Conservation (phyloP, 2,888 invertebrate genomes). For the Napeogenes inachia region DNA sequence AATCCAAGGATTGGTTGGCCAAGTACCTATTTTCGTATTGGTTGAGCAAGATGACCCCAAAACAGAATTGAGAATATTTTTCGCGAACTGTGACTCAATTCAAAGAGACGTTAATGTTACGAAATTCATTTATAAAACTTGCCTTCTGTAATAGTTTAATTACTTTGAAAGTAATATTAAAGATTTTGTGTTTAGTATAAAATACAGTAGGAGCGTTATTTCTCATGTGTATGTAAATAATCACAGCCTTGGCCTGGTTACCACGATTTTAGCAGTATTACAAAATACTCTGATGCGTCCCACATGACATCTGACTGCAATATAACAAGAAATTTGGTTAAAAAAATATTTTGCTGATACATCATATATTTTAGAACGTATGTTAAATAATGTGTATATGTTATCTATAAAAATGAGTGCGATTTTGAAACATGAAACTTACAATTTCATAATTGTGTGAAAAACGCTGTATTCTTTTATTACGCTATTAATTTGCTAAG, state of each 20-base stretch:
- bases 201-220: constrained; percentile 50
- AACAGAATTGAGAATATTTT: neutral
- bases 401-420: no score
- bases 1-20: constrained; percentile 17
- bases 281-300: constrained; percentile 66
- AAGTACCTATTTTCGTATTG: constrained; percentile 5
- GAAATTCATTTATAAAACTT: neutral
- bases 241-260: constrained; percentile 71
- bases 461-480: no score
- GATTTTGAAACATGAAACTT: no score
- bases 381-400: no score
- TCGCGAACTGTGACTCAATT: neutral
- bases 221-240: constrained; percentile 75
- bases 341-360: neutral
- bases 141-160: neutral
- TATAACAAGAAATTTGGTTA: neutral
- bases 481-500: no score
- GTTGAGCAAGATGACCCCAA: constrained; percentile 10
- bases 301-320: constrained; percentile 29
- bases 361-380: neutral
- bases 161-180: constrained; percentile 13
- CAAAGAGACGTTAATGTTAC: no score
- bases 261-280: constrained; percentile 75
- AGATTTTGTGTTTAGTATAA: constrained; percentile 23
- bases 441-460: no score